Evolutionary conservation across 2,888 invertebrate species (phyloP).

Genomic region (Gastrophysa polygoni): DNA sequence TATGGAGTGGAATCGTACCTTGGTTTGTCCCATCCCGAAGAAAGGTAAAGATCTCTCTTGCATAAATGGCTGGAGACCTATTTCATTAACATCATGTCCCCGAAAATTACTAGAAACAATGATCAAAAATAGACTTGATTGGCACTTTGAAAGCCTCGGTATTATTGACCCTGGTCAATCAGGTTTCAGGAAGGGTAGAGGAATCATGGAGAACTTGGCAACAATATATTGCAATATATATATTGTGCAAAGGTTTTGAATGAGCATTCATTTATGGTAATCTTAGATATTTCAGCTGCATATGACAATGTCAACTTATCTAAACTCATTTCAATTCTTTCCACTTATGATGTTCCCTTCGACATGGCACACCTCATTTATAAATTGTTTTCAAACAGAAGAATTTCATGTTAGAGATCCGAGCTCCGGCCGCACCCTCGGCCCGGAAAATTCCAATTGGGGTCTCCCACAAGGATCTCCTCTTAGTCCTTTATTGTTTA

Average conservation of each 20-base stretch:
- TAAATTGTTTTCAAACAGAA: neutral
- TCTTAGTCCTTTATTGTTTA: neutral
- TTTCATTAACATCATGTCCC: neutral
- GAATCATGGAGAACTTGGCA: neutral
- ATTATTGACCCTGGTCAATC: neutral
- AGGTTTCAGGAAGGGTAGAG: constrained; percentile 2
- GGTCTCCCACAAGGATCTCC: constrained; percentile 5
- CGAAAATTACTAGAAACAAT: neutral
- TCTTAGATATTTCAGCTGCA: neutral
- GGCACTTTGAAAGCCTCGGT: neutral
- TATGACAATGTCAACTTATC: neutral
- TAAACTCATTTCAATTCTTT: neutral
- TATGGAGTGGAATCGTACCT: neutral
- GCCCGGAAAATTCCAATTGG: neutral
- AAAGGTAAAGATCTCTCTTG: neutral
- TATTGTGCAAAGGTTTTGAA: neutral
- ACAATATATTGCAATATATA: constrained; percentile 5
- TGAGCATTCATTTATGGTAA: neutral
- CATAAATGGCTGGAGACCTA: constrained; percentile 1
- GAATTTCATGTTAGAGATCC: neutral
- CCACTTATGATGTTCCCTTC: neutral
- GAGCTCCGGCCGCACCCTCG: neutral
- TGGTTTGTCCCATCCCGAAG: neutral
- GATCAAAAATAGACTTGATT: constrained; percentile 11
- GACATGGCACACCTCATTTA: neutral